These are phyloP conservation scores for Peromyscus polionotus DNA, from an alignment of 2,113 vertebrate genomes.

Conservation along the genomic window DNA sequence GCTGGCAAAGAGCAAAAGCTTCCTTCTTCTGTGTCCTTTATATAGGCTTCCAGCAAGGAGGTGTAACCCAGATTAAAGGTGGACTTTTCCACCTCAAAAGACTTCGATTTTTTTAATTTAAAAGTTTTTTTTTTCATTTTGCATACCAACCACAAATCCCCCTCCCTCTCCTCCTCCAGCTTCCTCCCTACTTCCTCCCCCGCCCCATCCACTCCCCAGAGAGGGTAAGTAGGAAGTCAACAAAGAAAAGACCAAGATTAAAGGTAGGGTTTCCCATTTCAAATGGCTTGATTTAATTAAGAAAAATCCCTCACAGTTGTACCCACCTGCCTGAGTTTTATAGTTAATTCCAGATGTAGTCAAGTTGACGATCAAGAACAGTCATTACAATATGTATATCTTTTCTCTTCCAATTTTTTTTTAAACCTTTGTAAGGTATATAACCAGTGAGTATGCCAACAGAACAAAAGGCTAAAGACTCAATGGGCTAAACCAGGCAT, in stretches of 20 bases:
- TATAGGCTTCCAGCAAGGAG: background rate
- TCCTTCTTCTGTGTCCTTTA: background rate
- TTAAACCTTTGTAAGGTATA: background rate
- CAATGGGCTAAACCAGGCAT: background rate
- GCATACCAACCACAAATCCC: too few species aligned
- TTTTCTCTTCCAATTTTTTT: background rate
- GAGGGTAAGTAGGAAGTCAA: too few species aligned
- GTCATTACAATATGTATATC: background rate
- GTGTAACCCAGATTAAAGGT: background rate
- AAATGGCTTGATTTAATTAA: background rate
- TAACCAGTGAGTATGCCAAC: background rate
- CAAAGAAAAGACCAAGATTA: background rate
- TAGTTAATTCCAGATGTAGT: background rate
- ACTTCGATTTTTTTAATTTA: background rate
- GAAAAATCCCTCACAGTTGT: background rate
- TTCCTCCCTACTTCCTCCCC: too few species aligned
- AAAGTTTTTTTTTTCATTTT: too few species aligned
- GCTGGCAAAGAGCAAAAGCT: background rate
- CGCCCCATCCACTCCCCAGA: too few species aligned
- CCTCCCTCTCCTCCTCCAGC: too few species aligned
- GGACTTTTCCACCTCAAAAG: background rate
- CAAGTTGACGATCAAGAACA: background rate
- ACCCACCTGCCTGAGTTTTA: background rate
- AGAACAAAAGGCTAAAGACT: background rate
- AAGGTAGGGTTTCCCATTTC: background rate